Percentiles rank a stretch among this genome's conserved stretches.
Conservation (phyloP, 2,113 vertebrate genomes). For the Xerus inauris region DNA sequence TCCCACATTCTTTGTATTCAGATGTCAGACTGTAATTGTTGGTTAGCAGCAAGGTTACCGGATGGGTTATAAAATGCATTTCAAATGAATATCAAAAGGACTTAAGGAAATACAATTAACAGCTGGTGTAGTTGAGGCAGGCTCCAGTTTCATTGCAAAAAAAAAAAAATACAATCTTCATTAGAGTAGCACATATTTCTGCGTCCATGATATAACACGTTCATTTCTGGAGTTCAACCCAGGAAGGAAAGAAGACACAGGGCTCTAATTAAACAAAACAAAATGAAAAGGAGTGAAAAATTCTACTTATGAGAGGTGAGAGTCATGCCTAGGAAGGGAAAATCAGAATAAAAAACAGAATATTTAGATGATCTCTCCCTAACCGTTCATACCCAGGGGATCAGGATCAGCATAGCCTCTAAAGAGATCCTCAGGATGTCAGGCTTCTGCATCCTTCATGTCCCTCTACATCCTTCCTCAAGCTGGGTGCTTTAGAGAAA, state of each 20-base stretch:
- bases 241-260: not conserved
- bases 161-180: slow-evolving; percentile 35
- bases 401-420: not conserved
- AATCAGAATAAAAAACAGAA: slow-evolving; percentile 29
- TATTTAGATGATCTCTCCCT: not conserved
- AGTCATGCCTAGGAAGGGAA: not conserved
- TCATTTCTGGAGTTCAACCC: slow-evolving; percentile 41
- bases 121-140: slow-evolving; percentile 52
- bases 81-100: slow-evolving; percentile 65
- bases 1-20: slow-evolving; percentile 79
- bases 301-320: slow-evolving; percentile 19
- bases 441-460: not conserved
- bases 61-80: slow-evolving; percentile 75
- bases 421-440: slow-evolving; percentile 1
- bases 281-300: slow-evolving; percentile 29
- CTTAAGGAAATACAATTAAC: slow-evolving; percentile 58
- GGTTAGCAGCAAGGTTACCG: slow-evolving; percentile 77
- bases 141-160: not conserved
- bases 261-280: slow-evolving; percentile 16
- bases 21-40: slow-evolving; percentile 77
- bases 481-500: slow-evolving; percentile 17
- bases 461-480: not conserved
- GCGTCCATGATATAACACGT: not conserved
- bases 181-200: not conserved
- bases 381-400: not conserved